A percentile compares a stretch with the other conserved stretches of the same genome.
These are phyloP conservation scores for Periophthalmus modestus DNA, from an alignment of 2,113 vertebrate genomes.

Conservation along the genomic window DNA sequence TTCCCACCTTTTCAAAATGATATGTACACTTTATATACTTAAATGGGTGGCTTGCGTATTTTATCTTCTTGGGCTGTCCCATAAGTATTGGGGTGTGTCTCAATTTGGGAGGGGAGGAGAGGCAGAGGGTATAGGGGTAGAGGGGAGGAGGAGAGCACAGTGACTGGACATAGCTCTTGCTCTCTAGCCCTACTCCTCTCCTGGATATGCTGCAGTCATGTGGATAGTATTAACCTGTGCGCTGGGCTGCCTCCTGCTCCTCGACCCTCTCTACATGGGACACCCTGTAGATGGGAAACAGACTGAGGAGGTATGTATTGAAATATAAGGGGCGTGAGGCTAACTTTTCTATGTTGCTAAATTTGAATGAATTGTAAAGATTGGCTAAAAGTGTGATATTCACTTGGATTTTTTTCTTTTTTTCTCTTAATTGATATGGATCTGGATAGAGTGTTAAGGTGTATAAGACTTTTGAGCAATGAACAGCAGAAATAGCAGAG, in stretches of 20 bases:
- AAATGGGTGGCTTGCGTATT: neutral
- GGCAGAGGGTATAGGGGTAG: constrained; percentile 18
- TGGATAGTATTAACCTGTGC: constrained; percentile 36
- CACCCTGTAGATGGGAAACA: constrained; percentile 39
- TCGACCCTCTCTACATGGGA: constrained; percentile 40
- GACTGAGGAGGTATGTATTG: constrained; percentile 46
- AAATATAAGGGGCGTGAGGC: neutral
- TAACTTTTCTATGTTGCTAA: neutral
- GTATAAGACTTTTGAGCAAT: neutral
- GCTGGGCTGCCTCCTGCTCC: constrained; percentile 41
- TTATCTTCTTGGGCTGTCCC: constrained; percentile 6
- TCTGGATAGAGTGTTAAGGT: neutral
- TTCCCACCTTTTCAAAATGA: too few species aligned
- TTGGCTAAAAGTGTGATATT: neutral
- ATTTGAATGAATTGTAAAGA: neutral
- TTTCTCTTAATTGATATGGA: neutral
- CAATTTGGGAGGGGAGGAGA: neutral
- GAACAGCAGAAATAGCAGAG: neutral
- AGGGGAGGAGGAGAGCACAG: constrained; percentile 18
- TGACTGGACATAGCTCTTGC: constrained; percentile 28
- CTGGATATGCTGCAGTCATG: constrained; percentile 42
- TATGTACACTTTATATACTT: too few species aligned
- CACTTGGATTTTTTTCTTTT: neutral
- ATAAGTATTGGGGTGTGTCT: constrained; percentile 4
- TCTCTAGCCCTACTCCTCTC: constrained; percentile 29